A percentile compares a stretch with the other conserved stretches of the same genome.
phyloP scores from a whole-genome alignment of 23 tunicate genomes.

The Halocynthia roretzi region DNA sequence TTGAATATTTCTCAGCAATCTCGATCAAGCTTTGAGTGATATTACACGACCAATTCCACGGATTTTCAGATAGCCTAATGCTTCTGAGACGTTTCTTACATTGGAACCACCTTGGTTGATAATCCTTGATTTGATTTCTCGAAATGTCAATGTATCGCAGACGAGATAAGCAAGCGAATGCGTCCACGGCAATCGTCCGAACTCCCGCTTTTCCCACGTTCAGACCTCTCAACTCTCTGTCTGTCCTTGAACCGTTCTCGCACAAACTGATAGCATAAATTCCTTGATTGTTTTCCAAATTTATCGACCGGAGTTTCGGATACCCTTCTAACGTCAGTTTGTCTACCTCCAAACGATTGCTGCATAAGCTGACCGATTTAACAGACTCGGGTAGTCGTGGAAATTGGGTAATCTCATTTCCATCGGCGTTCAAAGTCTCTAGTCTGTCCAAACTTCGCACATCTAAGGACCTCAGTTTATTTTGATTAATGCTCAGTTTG shows the following conservation, averaged over 20 bases:
- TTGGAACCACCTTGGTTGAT: slow-evolving; percentile 30
- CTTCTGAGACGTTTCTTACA: slow-evolving; percentile 21
- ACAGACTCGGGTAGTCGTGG: slow-evolving; percentile 40
- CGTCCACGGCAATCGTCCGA: slow-evolving; percentile 17
- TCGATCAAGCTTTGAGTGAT: slow-evolving; percentile 1
- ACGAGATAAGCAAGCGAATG: slow-evolving; percentile 39
- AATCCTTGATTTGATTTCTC: slow-evolving; percentile 18
- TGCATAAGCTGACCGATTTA: slow-evolving; percentile 32
- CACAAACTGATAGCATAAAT: slow-evolving; percentile 29
- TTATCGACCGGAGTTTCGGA: slow-evolving; percentile 22
- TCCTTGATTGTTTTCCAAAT: slow-evolving; percentile 33
- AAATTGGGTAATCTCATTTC: slow-evolving; percentile 22
- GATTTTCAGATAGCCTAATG: slow-evolving; percentile 27
- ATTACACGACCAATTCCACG: slow-evolving; percentile 49
- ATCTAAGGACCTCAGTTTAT: slow-evolving; percentile 20
- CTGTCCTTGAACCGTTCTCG: slow-evolving; percentile 7
- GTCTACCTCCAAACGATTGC: slow-evolving; percentile 17
- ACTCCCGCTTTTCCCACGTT: slow-evolving; percentile 34
- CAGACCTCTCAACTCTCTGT: slow-evolving; percentile 15
- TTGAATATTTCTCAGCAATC: neutral
- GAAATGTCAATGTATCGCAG: slow-evolving; percentile 32
- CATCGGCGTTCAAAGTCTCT: slow-evolving; percentile 23
- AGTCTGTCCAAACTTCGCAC: slow-evolving; percentile 26
- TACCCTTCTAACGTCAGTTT: slow-evolving; percentile 20
- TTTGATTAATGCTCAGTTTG: slow-evolving; percentile 34